Evolutionary conservation across 2,797 vertebrate species (phyloP).

Genomic region (Argya squamiceps): DNA sequence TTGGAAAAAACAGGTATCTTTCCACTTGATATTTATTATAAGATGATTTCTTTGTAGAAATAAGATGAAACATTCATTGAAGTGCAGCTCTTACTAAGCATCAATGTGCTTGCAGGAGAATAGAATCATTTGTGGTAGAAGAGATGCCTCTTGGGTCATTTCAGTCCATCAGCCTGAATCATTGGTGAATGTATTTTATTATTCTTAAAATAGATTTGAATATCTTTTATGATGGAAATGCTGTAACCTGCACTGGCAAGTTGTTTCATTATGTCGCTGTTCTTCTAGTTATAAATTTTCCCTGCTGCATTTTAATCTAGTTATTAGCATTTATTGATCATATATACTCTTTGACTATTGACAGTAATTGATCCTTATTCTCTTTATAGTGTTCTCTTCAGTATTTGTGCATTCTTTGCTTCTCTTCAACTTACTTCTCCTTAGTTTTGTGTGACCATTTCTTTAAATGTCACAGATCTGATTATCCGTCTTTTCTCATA

Average conservation of each 20-base stretch:
- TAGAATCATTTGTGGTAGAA: neutral
- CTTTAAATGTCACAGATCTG: neutral
- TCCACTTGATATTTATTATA: neutral
- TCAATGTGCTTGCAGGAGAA: neutral
- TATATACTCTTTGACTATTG: neutral
- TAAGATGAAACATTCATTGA: neutral
- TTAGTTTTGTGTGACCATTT: neutral
- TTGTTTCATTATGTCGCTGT: neutral
- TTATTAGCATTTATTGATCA: constrained; percentile 4
- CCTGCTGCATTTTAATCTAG: neutral
- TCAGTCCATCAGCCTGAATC: neutral
- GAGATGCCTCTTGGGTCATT: neutral
- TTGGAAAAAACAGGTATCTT: neutral
- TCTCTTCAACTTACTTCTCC: neutral
- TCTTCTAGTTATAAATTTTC: neutral
- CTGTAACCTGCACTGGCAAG: neutral
- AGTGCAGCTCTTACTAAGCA: neutral
- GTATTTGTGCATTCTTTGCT: neutral
- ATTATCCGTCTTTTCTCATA: neutral
- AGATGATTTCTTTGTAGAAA: neutral
- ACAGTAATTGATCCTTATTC: neutral
- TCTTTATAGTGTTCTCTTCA: neutral
- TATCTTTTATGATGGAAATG: neutral
- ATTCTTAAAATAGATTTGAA: constrained; percentile 22
- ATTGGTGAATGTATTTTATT: constrained; percentile 1